Base-by-base conservation (phyloP, 2,113 vertebrate species). In the Larimichthys polyactis region DNA sequence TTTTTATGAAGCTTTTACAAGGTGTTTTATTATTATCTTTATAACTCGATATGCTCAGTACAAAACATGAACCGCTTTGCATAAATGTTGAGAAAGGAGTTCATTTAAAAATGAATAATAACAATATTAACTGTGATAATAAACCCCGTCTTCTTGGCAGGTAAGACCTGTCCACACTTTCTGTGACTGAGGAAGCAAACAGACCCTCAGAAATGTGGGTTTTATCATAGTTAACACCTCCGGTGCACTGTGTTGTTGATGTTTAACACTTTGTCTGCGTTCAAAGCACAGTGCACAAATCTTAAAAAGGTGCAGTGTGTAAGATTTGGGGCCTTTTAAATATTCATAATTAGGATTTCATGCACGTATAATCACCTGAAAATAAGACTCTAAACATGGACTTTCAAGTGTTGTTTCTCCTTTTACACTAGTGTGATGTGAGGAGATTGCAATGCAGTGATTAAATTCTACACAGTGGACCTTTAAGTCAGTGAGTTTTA, bases 1-100 rank as follows among this genome's bases (percentile, higher is more conserved):
- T 82, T 76, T 90, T 78, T 81, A 90, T 89, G 15, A 65, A 40
- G 27, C 17, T 44, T 80, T 87, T 75, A 86, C 58, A 12, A 66
- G 57, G 22, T 70, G 55, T 29, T 70, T 17, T 76, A 78, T 74
- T 66, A 10, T 62, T 15, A 59, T 11, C 57, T 83, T 43, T 69
- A 67, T 43, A 40, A 40, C 36, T 40, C 8, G 36, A 40, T 40
- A 40, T 0, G 36, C 36, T 40, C 36, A 40, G 27, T 40, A 5
- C 11, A 55, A 52, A 71, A 71, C 8, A 57, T 16, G 16, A 11
- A 16, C 11, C 52, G 15, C 4, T 76, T 22, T 59, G 19, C 74
- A 67, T 48, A 12, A 22, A 29, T 11, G 17, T 67, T 19, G 7
- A 19, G 4, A 22, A 36, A 16, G 16, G 55, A 29, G 8, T 29